phyloP scores from a whole-genome alignment of 2,888 invertebrate genomes.

The Nasonovia ribisnigri region DNA sequence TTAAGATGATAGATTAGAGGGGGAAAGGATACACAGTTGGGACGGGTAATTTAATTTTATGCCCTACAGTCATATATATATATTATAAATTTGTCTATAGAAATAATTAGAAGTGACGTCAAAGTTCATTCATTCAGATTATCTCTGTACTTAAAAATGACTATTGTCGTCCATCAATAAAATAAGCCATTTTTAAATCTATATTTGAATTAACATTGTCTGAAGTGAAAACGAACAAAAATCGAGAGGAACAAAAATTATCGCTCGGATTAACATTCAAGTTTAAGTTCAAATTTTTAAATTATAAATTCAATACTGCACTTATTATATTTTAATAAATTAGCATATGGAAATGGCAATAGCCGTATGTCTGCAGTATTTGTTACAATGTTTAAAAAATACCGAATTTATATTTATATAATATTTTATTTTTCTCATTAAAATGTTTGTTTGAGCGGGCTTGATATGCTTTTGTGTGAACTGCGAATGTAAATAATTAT shows the following conservation, averaged over 20 bases:
- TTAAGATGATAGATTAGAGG: constrained; percentile 56
- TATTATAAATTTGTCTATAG: constrained; percentile 16
- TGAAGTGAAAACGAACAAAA: not conserved
- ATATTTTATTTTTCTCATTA: not conserved
- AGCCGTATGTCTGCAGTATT: not conserved
- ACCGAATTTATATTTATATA: not conserved
- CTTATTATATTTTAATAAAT: not conserved
- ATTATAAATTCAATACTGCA: not conserved
- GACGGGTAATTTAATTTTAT: constrained; percentile 56
- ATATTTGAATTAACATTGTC: not conserved
- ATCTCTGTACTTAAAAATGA: not conserved
- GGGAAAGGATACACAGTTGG: constrained; percentile 22
- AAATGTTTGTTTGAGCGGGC: not conserved
- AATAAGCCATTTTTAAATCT: not conserved
- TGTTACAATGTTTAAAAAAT: not conserved
- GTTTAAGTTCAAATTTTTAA: not conserved
- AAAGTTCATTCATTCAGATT: constrained; percentile 39
- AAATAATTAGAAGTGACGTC: constrained; percentile 50
- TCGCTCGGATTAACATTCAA: not conserved
- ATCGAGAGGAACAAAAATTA: not conserved
- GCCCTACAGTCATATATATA: not conserved
- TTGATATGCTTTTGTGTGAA: not conserved
- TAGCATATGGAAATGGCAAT: not conserved
- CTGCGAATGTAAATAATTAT: not conserved
- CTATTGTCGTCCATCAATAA: not conserved